phyloP scores from a whole-genome alignment of 2,797 vertebrate genomes.

The Orientallactaga sibirica region DNA sequence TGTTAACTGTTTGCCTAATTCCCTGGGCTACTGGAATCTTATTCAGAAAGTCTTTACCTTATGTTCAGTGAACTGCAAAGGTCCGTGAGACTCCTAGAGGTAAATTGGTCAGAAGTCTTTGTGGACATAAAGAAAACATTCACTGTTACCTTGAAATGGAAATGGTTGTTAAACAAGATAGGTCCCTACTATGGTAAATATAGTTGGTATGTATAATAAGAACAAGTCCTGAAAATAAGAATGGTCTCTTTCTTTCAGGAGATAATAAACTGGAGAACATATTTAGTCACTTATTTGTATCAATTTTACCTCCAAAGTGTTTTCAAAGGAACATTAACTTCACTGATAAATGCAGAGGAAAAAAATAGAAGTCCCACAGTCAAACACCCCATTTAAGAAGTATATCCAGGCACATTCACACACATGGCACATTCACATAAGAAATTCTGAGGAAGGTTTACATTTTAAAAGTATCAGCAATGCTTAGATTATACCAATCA shows the following conservation, averaged over 20 bases:
- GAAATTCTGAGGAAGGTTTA: neutral
- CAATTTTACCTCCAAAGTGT: neutral
- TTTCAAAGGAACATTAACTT: neutral
- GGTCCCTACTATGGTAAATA: neutral
- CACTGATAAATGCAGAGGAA: neutral
- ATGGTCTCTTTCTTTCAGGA: neutral
- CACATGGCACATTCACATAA: neutral
- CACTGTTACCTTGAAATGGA: constrained; percentile 24
- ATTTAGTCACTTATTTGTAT: neutral
- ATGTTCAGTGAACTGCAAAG: neutral
- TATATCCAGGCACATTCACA: neutral
- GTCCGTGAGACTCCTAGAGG: neutral
- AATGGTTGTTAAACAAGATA: neutral
- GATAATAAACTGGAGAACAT: neutral
- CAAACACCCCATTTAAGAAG: neutral
- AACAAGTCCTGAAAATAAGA: neutral
- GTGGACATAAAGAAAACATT: neutral
- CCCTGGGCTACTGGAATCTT: too few relatives aligned
- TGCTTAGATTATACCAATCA: neutral
- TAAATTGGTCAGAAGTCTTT: neutral
- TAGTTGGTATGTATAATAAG: neutral
- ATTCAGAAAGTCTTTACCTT: neutral
- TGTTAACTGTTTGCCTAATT: too few relatives aligned
- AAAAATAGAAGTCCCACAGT: neutral
- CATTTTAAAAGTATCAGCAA: neutral